These are phyloP conservation scores for Plebejus melissa DNA, from an alignment of 2,888 invertebrate species.

Conservation along the genomic window DNA sequence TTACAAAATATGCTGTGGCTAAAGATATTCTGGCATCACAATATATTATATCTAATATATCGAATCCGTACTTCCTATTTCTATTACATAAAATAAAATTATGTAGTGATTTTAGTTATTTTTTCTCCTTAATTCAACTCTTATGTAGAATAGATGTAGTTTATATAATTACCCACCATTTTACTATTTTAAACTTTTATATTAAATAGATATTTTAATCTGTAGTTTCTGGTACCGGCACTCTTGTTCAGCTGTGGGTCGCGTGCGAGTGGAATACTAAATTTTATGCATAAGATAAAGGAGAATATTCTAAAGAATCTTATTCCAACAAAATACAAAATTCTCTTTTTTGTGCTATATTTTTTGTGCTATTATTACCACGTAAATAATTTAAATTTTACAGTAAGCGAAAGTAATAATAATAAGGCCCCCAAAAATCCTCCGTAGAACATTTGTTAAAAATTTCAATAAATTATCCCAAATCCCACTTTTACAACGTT, in stretches of 20 bases:
- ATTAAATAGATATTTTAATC: constrained; percentile 3
- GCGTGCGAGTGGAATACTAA: constrained; percentile 7
- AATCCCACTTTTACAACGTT: neutral
- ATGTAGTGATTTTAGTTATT: neutral
- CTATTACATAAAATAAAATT: neutral
- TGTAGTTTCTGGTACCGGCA: neutral
- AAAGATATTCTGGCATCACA: neutral
- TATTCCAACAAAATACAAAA: neutral
- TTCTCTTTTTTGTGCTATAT: neutral
- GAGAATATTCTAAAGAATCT: neutral
- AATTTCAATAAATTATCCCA: neutral
- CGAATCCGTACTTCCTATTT: neutral
- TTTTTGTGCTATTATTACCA: neutral
- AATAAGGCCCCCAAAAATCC: neutral
- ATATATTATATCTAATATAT: neutral
- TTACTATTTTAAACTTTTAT: neutral
- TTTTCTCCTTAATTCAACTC: too few species aligned
- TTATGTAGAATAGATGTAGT: neutral
- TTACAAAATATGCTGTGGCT: neutral
- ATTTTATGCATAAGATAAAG: constrained; percentile 11
- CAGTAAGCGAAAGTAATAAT: neutral
- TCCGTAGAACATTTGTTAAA: neutral
- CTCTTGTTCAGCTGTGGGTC: constrained; percentile 13
- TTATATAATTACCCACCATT: neutral
- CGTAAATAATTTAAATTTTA: neutral